A percentile compares a stretch with the other conserved stretches of the same genome.
Conservation (phyloP, 1,140 invertebrate genomes). For the Papilio aristodemus region DNA sequence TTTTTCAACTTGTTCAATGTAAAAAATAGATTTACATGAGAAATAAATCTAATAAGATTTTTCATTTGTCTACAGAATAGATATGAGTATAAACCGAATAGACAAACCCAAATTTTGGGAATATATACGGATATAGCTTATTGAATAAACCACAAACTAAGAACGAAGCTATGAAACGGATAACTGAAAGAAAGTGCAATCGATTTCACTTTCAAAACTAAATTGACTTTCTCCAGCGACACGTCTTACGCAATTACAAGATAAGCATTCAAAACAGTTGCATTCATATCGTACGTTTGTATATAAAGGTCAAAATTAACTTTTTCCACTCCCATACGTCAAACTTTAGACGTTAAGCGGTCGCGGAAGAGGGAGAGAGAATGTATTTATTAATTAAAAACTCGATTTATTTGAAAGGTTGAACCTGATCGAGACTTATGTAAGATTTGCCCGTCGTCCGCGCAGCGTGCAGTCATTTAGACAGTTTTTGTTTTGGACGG, state of each 20-base stretch:
- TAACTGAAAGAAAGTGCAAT: slow-evolving; percentile 79
- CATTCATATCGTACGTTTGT: slow-evolving; percentile 60
- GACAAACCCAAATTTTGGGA: slow-evolving; percentile 30
- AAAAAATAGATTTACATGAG: background rate
- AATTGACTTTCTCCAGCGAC: slow-evolving; percentile 80
- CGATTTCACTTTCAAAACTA: slow-evolving; percentile 81
- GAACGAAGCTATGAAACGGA: slow-evolving; percentile 68
- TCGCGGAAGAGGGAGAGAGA: slow-evolving; percentile 22
- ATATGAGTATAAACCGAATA: background rate
- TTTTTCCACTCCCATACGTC: slow-evolving; percentile 22
- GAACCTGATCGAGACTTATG: slow-evolving; percentile 36
- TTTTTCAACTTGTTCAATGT: background rate
- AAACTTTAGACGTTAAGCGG: slow-evolving; percentile 24
- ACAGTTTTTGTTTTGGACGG: slow-evolving; percentile 47
- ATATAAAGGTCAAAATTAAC: slow-evolving; percentile 61
- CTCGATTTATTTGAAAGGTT: slow-evolving; percentile 37
- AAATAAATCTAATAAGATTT: too few species aligned
- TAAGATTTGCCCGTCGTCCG: slow-evolving; percentile 22
- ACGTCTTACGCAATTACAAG: slow-evolving; percentile 76
- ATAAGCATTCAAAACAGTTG: slow-evolving; percentile 70
- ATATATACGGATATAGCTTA: slow-evolving; percentile 40
- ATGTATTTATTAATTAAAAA: slow-evolving; percentile 37
- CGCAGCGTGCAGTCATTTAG: slow-evolving; percentile 24
- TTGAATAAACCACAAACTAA: slow-evolving; percentile 49
- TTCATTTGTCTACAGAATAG: too few species aligned